Evolutionary conservation across 2,797 vertebrate species (phyloP), one percentile per base, ranked within the genome.

Genomic region (Eleutherodactylus coqui): DNA sequence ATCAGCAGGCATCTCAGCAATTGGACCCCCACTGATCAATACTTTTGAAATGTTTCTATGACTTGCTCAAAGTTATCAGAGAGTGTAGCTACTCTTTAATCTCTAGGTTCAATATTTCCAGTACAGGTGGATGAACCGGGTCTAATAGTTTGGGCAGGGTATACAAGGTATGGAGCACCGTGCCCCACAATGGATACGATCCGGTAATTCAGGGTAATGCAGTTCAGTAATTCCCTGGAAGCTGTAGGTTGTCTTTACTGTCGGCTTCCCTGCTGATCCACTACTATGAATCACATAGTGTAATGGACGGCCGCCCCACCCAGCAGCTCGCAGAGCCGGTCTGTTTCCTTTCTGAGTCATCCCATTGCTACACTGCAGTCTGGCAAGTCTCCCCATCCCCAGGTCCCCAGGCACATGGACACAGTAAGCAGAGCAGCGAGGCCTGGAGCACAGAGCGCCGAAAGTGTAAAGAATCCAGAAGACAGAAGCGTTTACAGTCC

Each of bases 331-430:
- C 77, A 55, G 17, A 85, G 45, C 86, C 58, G 45, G 86, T 87
- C 69, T 79, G 84, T 77, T 86, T 86, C 77, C 86, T 85, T 47
- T 75, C 45, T n/a, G 86, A 87, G 77, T 87, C 86, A 87, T 84
- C 24, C 32, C 27, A 45, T 81, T 45, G 27, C 82, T 79, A 51
- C 76, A 84, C 32, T 19, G 36, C 82, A 34, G 86, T 77, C 85
- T 55, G 85, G 85, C 67, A 45, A 29, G 79, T 41, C 51, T 41
- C 72, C 38, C 53, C n/a, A 75, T 36, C 47, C n/a, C 47, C 73
- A 38, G 47, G 73, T 72, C 75, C 64, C 80, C 67, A 19, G 70
- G 41, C 34, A 81, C 70, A 76, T n/a, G 49, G 13, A 1, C 3
- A 41, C 32, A 38, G 73, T 51, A 76, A 47, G 77, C 83, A 82